Evolutionary conservation across 2,797 vertebrate genomes (phyloP).

Genomic region (Diplodus puntazzo): DNA sequence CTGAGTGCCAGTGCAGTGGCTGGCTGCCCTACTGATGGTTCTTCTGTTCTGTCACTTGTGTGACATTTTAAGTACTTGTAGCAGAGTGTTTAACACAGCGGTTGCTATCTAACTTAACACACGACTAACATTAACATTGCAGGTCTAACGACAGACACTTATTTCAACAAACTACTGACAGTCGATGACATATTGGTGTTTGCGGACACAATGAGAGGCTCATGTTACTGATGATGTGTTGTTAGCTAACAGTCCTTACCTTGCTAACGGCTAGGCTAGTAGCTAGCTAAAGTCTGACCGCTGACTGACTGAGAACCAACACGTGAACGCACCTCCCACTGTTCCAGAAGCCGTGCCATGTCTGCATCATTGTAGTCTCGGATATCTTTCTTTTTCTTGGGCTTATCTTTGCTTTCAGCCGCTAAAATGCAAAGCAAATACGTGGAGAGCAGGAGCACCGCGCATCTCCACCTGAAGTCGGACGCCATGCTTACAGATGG

Average conservation of each 20-base stretch:
- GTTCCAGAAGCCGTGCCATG: constrained; percentile 96
- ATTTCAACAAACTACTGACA: too few species aligned
- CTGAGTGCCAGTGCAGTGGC: too few species aligned
- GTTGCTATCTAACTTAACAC: not conserved
- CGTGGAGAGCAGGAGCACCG: constrained; percentile 64
- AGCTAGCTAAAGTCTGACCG: not conserved
- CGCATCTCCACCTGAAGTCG: constrained; percentile 53
- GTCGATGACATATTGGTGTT: too few species aligned
- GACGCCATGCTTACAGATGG: constrained; percentile 86
- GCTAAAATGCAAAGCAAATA: constrained; percentile 53
- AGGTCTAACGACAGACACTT: not conserved
- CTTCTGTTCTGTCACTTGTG: too few species aligned
- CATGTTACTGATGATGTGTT: not conserved
- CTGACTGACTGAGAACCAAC: not conserved
- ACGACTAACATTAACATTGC: not conserved
- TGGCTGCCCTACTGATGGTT: too few species aligned
- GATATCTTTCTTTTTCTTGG: constrained; percentile 94
- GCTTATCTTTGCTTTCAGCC: constrained; percentile 62
- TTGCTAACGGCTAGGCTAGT: constrained; percentile 25
- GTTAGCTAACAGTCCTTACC: too few species aligned
- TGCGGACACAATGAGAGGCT: not conserved
- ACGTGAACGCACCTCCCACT: constrained; percentile 91
- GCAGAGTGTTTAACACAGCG: too few species aligned
- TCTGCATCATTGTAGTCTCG: constrained; percentile 97
- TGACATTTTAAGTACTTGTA: too few species aligned